Conservation (phyloP, 2,888 invertebrate genomes). For the Pristionchus entomophagus region DNA sequence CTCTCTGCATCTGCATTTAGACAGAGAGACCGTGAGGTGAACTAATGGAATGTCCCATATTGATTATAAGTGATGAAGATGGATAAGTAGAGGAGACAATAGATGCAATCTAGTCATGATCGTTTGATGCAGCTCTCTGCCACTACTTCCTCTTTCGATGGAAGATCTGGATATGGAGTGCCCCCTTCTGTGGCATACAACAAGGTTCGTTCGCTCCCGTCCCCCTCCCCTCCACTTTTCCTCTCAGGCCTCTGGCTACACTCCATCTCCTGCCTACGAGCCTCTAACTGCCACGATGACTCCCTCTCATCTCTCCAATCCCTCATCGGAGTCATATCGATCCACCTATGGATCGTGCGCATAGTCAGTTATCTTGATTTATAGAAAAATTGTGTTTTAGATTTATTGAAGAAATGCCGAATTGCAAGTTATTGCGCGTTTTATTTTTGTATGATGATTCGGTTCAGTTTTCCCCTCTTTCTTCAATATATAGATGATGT, state of each 20-base stretch:
- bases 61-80: too few species aligned
- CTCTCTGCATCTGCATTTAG: constrained; percentile 42
- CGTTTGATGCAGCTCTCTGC: neutral
- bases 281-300: constrained; percentile 22
- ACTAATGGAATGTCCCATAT: too few species aligned
- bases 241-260: constrained; percentile 11
- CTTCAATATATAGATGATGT: neutral
- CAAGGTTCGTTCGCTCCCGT: neutral
- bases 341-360: neutral
- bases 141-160: neutral
- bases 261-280: constrained; percentile 40
- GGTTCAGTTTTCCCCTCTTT: neutral
- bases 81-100: too few species aligned
- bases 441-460: neutral
- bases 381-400: too few species aligned
- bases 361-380: constrained; percentile 38
- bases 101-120: neutral
- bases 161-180: neutral
- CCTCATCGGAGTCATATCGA: neutral
- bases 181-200: constrained; percentile 21
- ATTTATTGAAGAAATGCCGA: too few species aligned
- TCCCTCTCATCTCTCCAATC: constrained; percentile 43
- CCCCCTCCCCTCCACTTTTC: neutral
- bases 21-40: constrained; percentile 14
- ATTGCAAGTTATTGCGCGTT: too few species aligned